These are phyloP conservation scores for Trisateles emortualis DNA, from an alignment of 2,888 invertebrate species.

Conservation along the genomic window DNA sequence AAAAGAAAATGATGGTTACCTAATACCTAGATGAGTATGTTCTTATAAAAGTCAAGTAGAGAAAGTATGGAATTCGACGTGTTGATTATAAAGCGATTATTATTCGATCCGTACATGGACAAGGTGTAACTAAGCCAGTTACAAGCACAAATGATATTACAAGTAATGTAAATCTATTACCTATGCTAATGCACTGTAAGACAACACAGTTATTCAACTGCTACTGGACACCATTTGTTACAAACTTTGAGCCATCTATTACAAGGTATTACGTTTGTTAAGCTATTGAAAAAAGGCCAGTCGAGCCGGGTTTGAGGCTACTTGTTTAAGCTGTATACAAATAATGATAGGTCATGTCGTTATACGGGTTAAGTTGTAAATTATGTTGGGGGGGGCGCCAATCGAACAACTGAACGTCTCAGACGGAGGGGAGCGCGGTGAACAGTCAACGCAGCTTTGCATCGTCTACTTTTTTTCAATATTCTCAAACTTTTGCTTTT, in stretches of 20 bases:
- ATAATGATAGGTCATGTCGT: conserved; percentile 67
- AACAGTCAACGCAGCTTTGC: conserved; percentile 52
- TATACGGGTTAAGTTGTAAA: conserved; percentile 73
- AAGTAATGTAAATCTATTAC: conserved; percentile 11
- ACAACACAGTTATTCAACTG: conserved; percentile 13
- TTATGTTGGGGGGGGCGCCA: conserved; percentile 64
- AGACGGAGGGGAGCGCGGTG: conserved; percentile 57
- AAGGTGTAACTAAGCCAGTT: conserved; percentile 10
- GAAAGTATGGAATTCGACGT: not conserved
- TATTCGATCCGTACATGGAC: not conserved
- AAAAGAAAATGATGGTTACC: conserved; percentile 1
- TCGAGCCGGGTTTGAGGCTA: conserved; percentile 28
- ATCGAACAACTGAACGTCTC: conserved; percentile 60
- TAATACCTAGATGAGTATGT: not conserved
- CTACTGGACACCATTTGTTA: conserved; percentile 21
- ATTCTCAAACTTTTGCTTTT: conserved; percentile 56
- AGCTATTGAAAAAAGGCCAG: conserved; percentile 29
- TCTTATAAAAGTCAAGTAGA: not conserved
- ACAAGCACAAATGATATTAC: not conserved
- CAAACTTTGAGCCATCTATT: conserved; percentile 10
- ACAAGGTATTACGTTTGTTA: conserved; percentile 23
- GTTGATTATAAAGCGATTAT: conserved; percentile 6
- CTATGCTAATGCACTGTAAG: conserved; percentile 16
- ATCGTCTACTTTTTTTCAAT: conserved; percentile 37
- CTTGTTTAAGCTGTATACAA: conserved; percentile 53